Evolutionary conservation across 1,140 invertebrate genomes (phyloP), one percentile per base, ranked within the genome.

Genomic region (Drosophila tani): DNA sequence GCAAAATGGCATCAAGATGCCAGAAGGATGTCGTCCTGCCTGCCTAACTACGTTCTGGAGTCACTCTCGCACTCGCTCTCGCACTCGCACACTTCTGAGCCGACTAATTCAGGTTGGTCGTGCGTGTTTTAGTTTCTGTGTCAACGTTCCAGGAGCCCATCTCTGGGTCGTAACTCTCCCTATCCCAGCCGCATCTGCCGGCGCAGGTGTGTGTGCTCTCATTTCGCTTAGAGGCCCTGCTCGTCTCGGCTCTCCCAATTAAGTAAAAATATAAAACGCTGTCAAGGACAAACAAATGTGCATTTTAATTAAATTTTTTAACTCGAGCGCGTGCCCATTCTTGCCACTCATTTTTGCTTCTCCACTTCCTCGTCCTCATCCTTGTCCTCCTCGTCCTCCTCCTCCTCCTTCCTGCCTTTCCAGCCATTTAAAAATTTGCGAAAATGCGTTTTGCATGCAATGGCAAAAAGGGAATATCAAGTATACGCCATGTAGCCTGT

Each of bases 231-330:
- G 70, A 60, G 27, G 53, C 77, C 53, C 77, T 63, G 75, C 12
- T 27, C 19, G 35, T n/a, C 53, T 29, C 49, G 67, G 75, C 51
- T 65, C 79, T 86, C 60, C 84, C 84, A 88, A 88, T 88, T 88
- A 87, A 83, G 65, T 76, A 75, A 82, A 82, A 84, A 90, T 85
- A 85, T 79, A 88, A 85, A 90, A 90, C 75, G 70, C 85, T 90
- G 85, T 82, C 85, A 90, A 90, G 85, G 85, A 90, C 75, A 76
- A 76, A 69, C 71, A 82, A 90, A 90, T 90, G 85, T 85, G 85
- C 79, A 90, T 90, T 90, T 90, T 90, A 90, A 90, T 90, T 90
- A 90, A 90, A 90, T 90, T 90, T 90, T 56, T 70, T 77, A 81
- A 63, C 56, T 79, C 50, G 63, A 47, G 56, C 55, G 50, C 64